phyloP scores from a whole-genome alignment of 2,888 invertebrate species.

The Hyles lineata region DNA sequence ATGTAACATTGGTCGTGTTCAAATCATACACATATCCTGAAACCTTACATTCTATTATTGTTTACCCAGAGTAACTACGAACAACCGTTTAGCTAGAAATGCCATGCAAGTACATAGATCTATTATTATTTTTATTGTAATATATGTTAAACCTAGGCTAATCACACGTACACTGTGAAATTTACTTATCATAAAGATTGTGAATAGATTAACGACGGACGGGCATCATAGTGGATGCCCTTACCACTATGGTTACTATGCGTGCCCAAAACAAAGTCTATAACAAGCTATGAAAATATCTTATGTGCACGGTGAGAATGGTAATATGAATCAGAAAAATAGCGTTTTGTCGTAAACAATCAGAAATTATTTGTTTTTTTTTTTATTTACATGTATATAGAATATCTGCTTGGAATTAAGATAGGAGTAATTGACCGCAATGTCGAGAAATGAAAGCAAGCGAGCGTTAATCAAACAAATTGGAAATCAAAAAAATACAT shows the following conservation, averaged over 20 bases:
- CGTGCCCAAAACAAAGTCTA: slow-evolving; percentile 70
- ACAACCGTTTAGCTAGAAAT: slow-evolving; percentile 80
- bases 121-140: slow-evolving; percentile 54
- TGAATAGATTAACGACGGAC: slow-evolving; percentile 60
- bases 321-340: slow-evolving; percentile 71
- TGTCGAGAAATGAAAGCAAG: slow-evolving; percentile 47
- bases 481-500: slow-evolving; percentile 66
- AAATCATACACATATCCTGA: slow-evolving; percentile 48
- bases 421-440: slow-evolving; percentile 66
- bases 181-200: slow-evolving; percentile 40
- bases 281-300: slow-evolving; percentile 80
- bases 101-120: slow-evolving; percentile 77
- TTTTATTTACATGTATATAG: slow-evolving; percentile 69
- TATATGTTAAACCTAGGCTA: slow-evolving; percentile 74
- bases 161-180: slow-evolving; percentile 72
- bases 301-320: slow-evolving; percentile 60
- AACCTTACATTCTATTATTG: slow-evolving; percentile 75
- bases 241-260: slow-evolving; percentile 56
- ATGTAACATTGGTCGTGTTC: slow-evolving; percentile 61
- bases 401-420: slow-evolving; percentile 48
- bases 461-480: slow-evolving; percentile 40
- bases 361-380: slow-evolving; percentile 73
- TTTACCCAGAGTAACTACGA: slow-evolving; percentile 77
- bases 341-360: slow-evolving; percentile 75
- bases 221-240: slow-evolving; percentile 39